Base-by-base conservation (phyloP, 2,797 vertebrate genomes). In the Thalassophryne amazonica region DNA sequence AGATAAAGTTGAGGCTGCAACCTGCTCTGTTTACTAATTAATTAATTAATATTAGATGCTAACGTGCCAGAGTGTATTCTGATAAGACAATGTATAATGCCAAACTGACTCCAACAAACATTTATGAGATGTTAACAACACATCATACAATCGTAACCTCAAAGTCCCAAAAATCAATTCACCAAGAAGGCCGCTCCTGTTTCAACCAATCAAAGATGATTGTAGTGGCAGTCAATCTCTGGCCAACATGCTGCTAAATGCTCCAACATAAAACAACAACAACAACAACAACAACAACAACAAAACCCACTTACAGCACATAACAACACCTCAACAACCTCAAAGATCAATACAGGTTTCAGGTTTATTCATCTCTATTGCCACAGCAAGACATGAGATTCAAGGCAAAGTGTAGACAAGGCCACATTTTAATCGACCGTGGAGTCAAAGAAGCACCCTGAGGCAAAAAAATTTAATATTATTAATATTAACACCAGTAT, bases 301-400 rank as follows among this genome's bases (percentile, higher is more conserved):
- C n/a, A n/a, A n/a, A 22, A 72, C 54, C 38, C 50, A 43, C 42
- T 71, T 41, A 58, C 39, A 60, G 60, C 57, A 50, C 30, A 48
- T 51, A 60, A 52, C 5, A 51, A 34, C 33, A 60, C 48, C 72
- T 58, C 45, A 39, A 53, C 51, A 55, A 42, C 54, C 43, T 47
- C 29, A 20, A 7, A 41, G 55, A 81, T 77, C 73, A 61, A 73
- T 83, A 56, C 2, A 61, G 55, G 30, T 58, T 61, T 51, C 56
- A 37, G 39, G 18, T 69, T 47, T 53, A 43, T 61, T 67, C n/a
- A 39, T 53, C n/a, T 55, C 15, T 3, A 3, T 50, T 63, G 35
- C 30, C 43, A 35, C 15, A 42, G 43, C 39, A 20, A 37, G 38
- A 60, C 50, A 35, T 46, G 25, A 45, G 37, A 58, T 30, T 38